Conservation (phyloP, 2,113 vertebrate genomes). For the Parus major region DNA sequence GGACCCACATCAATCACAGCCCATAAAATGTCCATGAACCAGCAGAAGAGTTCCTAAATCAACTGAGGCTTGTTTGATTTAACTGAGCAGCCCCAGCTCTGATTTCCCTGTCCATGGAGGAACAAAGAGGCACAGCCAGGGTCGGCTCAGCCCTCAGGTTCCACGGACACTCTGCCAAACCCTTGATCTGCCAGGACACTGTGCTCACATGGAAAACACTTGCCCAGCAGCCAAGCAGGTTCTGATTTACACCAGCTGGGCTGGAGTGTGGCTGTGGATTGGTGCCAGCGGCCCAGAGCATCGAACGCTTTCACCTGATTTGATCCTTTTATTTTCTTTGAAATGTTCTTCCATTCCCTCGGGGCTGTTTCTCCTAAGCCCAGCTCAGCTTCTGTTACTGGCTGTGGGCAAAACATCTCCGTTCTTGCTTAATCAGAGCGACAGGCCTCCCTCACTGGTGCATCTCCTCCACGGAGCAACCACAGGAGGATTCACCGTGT, state of each 20-base stretch:
- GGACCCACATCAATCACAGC: not conserved
- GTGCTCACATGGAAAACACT: conserved; percentile 59
- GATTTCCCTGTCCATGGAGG: not conserved
- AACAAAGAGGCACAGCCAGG: not conserved
- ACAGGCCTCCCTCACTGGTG: not conserved
- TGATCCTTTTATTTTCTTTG: conserved; percentile 59
- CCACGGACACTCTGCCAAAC: not conserved
- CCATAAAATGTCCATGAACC: not conserved
- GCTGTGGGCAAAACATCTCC: conserved; percentile 1
- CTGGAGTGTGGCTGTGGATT: not conserved
- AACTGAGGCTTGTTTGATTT: not conserved
- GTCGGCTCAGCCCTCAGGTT: not conserved
- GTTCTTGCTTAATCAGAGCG: not conserved
- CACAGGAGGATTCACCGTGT: not conserved
- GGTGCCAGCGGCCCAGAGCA: not conserved
- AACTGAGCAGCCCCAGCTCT: not conserved
- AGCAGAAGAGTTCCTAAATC: not conserved
- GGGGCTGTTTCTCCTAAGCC: not conserved
- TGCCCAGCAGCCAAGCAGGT: not conserved
- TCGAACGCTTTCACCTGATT: not conserved
- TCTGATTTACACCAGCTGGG: conserved; percentile 53
- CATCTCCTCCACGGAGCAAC: not conserved
- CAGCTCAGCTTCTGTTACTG: conserved; percentile 45
- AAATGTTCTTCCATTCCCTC: not conserved
- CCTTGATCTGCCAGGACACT: conserved; percentile 13